Percentiles rank a stretch among this genome's conserved stretches.
Evolutionary conservation across 2,888 invertebrate genomes (phyloP).

Genomic region (Hofmannophila pseudospretella): DNA sequence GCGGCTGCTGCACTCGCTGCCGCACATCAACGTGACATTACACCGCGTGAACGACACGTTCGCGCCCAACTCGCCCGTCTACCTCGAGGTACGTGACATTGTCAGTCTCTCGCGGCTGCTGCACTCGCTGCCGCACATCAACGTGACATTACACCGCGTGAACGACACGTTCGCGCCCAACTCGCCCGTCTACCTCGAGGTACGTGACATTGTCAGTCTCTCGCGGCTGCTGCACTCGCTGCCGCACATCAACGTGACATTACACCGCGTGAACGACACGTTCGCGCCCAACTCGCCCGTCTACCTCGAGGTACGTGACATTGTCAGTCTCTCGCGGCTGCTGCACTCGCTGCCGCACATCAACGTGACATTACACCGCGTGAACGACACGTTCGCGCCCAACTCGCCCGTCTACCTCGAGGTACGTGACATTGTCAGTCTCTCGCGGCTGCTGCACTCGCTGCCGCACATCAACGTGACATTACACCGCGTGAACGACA

Average conservation of each 20-base stretch:
- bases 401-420: no score
- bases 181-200: no score
- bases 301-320: slow-evolving; percentile 92
- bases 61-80: slow-evolving; percentile 91
- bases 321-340: no score
- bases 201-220: no score
- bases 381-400: no score
- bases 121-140: slow-evolving; percentile 91
- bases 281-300: slow-evolving; percentile 93
- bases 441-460: slow-evolving; percentile 85
- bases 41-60: slow-evolving; percentile 94
- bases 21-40: slow-evolving; percentile 94
- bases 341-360: slow-evolving; percentile 88
- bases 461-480: slow-evolving; percentile 85
- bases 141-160: slow-evolving; percentile 92
- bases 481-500: slow-evolving; percentile 93
- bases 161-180: no score
- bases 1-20: slow-evolving; percentile 91
- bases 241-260: slow-evolving; percentile 94
- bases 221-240: slow-evolving; percentile 93
- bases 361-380: no score
- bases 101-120: slow-evolving; percentile 15
- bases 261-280: slow-evolving; percentile 93
- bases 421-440: no score
- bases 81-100: slow-evolving; percentile 86